phyloP scores from a whole-genome alignment of 1,140 invertebrate genomes.

The Sitobion miscanthi region DNA sequence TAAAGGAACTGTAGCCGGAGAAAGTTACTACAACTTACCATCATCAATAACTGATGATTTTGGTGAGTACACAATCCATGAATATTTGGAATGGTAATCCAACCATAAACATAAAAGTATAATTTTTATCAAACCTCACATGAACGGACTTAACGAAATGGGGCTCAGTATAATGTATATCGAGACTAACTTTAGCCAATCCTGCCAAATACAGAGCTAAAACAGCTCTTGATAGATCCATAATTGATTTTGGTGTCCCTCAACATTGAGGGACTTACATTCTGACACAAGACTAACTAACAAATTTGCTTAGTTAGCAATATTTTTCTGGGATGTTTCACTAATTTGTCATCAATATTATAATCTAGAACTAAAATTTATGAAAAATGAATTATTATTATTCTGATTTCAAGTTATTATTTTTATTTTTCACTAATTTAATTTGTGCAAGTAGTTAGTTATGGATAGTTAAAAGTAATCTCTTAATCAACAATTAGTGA shows the following conservation, averaged over 20 bases:
- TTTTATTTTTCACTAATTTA: background rate
- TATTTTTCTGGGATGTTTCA: background rate
- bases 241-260: too few relatives aligned
- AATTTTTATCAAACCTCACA: too few relatives aligned
- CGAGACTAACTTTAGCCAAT: too few relatives aligned
- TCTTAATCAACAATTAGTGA: too few relatives aligned
- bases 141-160: too few relatives aligned
- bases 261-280: too few relatives aligned
- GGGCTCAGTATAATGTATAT: too few relatives aligned
- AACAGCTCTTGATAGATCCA: too few relatives aligned
- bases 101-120: background rate
- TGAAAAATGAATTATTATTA: background rate
- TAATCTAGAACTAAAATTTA: background rate
- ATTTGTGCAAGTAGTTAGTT: background rate
- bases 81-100: background rate
- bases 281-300: too few relatives aligned
- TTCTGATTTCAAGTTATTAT: background rate
- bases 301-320: background rate
- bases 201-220: too few relatives aligned
- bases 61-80: background rate
- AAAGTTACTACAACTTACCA: conserved; percentile 18
- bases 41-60: conserved; percentile 48
- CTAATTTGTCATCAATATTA: background rate
- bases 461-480: background rate
- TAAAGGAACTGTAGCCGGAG: background rate